phyloP scores from a whole-genome alignment of 2,797 vertebrate species.

The Poliocrania exsul region DNA sequence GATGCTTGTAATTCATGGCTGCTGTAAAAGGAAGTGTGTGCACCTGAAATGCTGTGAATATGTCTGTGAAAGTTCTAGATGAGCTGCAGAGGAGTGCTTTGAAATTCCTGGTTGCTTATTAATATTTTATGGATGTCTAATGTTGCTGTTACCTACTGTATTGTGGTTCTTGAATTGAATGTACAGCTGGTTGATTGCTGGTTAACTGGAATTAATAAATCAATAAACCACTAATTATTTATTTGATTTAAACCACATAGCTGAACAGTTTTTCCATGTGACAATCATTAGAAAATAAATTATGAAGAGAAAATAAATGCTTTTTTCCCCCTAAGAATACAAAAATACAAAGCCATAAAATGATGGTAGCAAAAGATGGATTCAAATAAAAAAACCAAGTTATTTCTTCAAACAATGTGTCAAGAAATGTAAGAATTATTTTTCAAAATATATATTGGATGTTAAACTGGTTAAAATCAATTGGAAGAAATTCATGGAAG shows the following conservation, averaged over 20 bases:
- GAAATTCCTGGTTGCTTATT: neutral
- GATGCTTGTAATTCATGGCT: neutral
- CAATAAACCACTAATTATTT: neutral
- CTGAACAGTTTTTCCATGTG: neutral
- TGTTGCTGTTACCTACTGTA: neutral
- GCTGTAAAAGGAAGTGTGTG: neutral
- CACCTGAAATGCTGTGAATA: neutral
- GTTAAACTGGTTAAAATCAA: neutral
- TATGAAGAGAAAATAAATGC: neutral
- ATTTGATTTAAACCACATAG: neutral
- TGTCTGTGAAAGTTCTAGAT: neutral
- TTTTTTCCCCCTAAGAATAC: neutral
- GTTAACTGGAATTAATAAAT: neutral
- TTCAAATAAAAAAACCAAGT: neutral
- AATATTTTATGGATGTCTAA: neutral
- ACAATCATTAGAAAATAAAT: neutral
- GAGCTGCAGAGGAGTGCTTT: neutral
- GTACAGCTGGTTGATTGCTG: neutral
- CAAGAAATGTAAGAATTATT: neutral
- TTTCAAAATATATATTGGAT: neutral
- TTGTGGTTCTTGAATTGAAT: neutral
- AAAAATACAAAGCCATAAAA: neutral
- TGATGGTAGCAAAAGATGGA: neutral
- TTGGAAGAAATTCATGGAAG: neutral
- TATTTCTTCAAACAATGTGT: neutral